Evolutionary conservation across 2,113 vertebrate genomes (phyloP).

Genomic region (Misgurnus anguillicaudatus): DNA sequence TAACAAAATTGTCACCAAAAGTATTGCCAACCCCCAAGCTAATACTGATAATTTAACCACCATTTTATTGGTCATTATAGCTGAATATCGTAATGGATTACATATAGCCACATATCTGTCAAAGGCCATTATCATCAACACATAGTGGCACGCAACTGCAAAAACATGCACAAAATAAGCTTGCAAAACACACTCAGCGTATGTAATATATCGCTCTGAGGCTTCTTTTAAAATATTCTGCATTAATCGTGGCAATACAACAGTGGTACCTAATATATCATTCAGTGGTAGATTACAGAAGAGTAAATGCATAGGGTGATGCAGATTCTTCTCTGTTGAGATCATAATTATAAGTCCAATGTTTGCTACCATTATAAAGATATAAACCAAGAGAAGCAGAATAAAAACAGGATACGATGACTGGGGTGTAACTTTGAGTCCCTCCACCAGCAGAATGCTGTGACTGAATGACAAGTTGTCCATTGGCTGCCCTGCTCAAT

Average conservation of each 20-base stretch:
- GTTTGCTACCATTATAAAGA: slow-evolving; percentile 60
- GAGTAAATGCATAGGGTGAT: slow-evolving; percentile 70
- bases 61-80: slow-evolving; percentile 60
- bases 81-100: slow-evolving; percentile 57
- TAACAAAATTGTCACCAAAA: slow-evolving; percentile 47
- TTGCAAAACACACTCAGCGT: slow-evolving; percentile 58
- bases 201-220: slow-evolving; percentile 38
- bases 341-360: slow-evolving; percentile 57
- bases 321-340: slow-evolving; percentile 58
- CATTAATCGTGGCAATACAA: slow-evolving; percentile 56
- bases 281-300: slow-evolving; percentile 66
- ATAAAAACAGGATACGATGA: slow-evolving; percentile 43
- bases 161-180: slow-evolving; percentile 63
- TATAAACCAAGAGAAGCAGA: slow-evolving; percentile 58
- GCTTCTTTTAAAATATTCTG: slow-evolving; percentile 20
- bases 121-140: slow-evolving; percentile 69
- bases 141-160: slow-evolving; percentile 23
- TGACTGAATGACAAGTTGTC: slow-evolving; percentile 52
- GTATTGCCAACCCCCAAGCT: slow-evolving; percentile 33
- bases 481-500: slow-evolving; percentile 49
- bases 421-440: slow-evolving; percentile 51
- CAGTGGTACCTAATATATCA: slow-evolving; percentile 54
- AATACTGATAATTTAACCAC: slow-evolving; percentile 52
- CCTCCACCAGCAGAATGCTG: slow-evolving; percentile 54
- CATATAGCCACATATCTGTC: slow-evolving; percentile 69